Base-by-base conservation (phyloP, 1,140 invertebrate genomes). In the Cataglyphis hispanica region DNA sequence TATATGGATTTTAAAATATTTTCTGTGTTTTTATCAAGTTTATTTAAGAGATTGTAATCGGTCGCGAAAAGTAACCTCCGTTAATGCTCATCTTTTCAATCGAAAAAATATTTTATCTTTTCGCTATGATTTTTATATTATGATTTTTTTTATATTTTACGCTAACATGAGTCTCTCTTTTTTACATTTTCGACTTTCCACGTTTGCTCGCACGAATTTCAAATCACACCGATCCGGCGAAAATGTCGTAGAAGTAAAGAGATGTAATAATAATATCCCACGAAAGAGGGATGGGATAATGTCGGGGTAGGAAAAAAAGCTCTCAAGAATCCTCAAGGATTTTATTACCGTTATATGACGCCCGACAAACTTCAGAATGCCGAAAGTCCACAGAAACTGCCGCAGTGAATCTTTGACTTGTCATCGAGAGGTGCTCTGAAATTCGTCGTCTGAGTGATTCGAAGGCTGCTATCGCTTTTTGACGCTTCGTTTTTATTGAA, bases 271-370 rank as follows among this genome's bases (percentile, higher is more conserved):
- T 43, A 58, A 81, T 81, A 78, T 76, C 31, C 58, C 40, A 72
- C 80, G 43, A 22, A 25, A 34, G 11, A 50, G 46, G n/a, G 19
- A 25, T 31, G 60, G 22, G 43, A 78, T 60, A 63, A 84, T 56
- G 61, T 64, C 60, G 60, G 40, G 81, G 37, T 77, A 19, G 27
- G 61, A 84, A 64, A 37, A 60, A 74, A 75, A 78, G 58, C 81
- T 77, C 72, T 84, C 72, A 34, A 78, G 81, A 84, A 64, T 75
- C 43, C 31, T 37, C 31, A 84, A 78, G 31, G 70, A 37, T 76
- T 84, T 76, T 75, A 84, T 84, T 78, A 78, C 81, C 72, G 81
- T 76, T 77, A 77, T 77, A 77, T 56, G 70, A 84, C 34, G 43
- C 58, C 43, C 74, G 46, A 40, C 74, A 25, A 64, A 84, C 60